Conservation (phyloP, 2,797 vertebrate species). For the Scolopax bukidnonensis region DNA sequence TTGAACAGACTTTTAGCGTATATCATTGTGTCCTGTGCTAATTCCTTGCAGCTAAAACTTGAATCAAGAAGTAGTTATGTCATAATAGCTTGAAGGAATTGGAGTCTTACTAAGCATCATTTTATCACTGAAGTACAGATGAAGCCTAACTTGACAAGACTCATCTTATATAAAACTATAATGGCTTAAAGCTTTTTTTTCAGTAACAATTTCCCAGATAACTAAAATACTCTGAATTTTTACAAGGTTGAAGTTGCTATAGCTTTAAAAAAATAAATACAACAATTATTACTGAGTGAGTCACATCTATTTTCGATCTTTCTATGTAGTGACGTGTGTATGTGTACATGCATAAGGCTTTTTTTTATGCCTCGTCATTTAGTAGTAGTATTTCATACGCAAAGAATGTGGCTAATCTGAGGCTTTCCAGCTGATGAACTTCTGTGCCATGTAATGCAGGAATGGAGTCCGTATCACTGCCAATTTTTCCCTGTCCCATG, state of each 20-base stretch:
- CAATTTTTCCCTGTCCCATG: background rate
- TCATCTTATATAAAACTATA: background rate
- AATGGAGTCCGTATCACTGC: background rate
- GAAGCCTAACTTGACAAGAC: background rate
- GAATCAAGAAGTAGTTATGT: background rate
- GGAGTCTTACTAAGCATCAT: background rate
- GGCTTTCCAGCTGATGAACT: background rate
- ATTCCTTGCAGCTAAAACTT: background rate
- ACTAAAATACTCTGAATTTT: background rate
- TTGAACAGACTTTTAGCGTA: background rate
- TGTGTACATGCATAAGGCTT: background rate
- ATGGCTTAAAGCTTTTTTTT: background rate
- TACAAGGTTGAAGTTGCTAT: background rate
- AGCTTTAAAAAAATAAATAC: background rate
- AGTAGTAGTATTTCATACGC: background rate
- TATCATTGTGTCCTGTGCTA: background rate
- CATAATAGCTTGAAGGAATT: background rate
- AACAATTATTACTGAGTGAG: background rate
- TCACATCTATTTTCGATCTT: background rate
- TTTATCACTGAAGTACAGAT: background rate
- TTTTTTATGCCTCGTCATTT: background rate
- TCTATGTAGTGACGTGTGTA: background rate
- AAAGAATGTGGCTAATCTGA: background rate
- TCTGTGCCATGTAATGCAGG: background rate
- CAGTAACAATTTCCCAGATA: background rate